These are phyloP conservation scores for Periophthalmus modestus DNA, from an alignment of 2,113 vertebrate species.

Conservation along the genomic window DNA sequence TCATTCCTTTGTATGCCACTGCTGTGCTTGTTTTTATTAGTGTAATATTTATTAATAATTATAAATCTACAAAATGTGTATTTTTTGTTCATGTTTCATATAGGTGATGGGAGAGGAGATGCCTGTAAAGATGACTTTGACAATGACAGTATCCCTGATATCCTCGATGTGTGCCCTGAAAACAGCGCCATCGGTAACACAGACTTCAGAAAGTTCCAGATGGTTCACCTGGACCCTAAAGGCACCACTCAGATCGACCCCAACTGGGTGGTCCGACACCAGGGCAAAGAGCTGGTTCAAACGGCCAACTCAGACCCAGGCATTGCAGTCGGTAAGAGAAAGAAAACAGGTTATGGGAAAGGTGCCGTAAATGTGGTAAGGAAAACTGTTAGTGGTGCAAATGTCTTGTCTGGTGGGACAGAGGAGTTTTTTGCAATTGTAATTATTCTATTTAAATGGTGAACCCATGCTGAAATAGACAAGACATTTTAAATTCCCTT, in stretches of 20 bases:
- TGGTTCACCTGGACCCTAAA: constrained; percentile 97
- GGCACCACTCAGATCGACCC: constrained; percentile 98
- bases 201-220: constrained; percentile 98
- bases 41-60: background rate
- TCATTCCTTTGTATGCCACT: background rate
- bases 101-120: constrained; percentile 94
- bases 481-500: background rate
- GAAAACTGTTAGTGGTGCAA: background rate
- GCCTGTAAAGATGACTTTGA: constrained; percentile 98
- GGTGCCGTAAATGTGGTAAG: background rate
- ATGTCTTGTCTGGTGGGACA: background rate
- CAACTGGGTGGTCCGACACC: constrained; percentile 97
- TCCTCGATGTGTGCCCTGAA: constrained; percentile 93
- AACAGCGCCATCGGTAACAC: constrained; percentile 92
- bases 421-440: background rate
- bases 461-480: background rate
- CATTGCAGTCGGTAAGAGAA: constrained; percentile 91
- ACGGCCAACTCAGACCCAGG: constrained; percentile 98
- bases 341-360: background rate
- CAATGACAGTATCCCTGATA: constrained; percentile 92
- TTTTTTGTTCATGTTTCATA: background rate
- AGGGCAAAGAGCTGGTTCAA: constrained; percentile 97
- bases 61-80: background rate
- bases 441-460: background rate
- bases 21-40: background rate